Evolutionary conservation across 2,888 invertebrate species (phyloP).

Genomic region (Mylabris sibirica): DNA sequence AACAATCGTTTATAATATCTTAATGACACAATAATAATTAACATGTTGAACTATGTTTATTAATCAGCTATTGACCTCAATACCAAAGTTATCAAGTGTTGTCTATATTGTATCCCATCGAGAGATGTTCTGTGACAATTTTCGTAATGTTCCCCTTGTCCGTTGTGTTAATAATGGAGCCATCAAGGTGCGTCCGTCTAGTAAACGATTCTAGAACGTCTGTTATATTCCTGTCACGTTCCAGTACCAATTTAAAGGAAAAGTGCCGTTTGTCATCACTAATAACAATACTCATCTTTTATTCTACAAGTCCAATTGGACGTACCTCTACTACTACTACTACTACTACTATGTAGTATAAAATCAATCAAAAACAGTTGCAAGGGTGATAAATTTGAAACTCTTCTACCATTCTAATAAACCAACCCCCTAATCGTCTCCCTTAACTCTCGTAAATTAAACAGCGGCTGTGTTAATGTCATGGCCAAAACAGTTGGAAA

Average conservation of each 20-base stretch:
- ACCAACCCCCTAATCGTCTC: neutral
- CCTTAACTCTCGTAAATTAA: neutral
- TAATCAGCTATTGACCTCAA: neutral
- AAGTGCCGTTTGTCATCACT: neutral
- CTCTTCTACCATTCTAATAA: neutral
- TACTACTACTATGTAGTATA: too few species aligned
- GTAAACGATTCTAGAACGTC: neutral
- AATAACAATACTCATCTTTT: neutral
- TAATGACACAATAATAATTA: neutral
- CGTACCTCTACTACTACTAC: too few species aligned
- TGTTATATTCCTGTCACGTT: neutral
- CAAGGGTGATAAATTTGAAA: slow-evolving; percentile 9
- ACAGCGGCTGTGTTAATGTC: slow-evolving; percentile 16
- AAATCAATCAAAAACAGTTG: slow-evolving; percentile 23
- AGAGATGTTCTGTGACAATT: neutral
- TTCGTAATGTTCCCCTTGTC: neutral
- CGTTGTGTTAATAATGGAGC: neutral
- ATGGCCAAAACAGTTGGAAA: slow-evolving; percentile 27
- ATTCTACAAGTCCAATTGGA: neutral
- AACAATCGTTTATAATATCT: neutral
- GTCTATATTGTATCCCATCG: neutral
- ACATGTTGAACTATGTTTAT: neutral
- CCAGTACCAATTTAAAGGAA: neutral
- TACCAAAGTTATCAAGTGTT: neutral
- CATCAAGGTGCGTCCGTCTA: neutral